A percentile compares a stretch with the other conserved stretches of the same genome.
Evolutionary conservation across 2,888 invertebrate genomes (phyloP).

Genomic region (Oligia strigilis): DNA sequence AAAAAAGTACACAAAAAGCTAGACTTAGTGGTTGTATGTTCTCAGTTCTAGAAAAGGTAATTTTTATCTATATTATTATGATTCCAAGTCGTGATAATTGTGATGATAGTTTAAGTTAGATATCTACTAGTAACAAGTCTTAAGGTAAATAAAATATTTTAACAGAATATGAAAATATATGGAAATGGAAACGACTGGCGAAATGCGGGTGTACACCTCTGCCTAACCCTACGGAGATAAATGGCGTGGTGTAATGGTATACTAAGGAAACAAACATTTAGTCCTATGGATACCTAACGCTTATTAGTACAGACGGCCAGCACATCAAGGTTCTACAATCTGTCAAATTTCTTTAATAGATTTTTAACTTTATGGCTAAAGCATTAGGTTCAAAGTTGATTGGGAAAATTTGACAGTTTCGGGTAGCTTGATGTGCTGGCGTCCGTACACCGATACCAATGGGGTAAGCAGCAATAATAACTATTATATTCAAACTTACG

Average conservation of each 20-base stretch:
- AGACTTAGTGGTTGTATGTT: not conserved
- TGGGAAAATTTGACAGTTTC: too few relatives aligned
- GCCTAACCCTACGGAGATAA: not conserved
- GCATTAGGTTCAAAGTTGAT: too few relatives aligned
- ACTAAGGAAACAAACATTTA: not conserved
- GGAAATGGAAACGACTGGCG: not conserved
- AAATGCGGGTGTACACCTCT: not conserved
- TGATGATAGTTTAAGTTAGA: not conserved
- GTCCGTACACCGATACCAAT: not conserved
- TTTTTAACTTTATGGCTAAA: too few relatives aligned
- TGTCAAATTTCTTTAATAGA: too few relatives aligned
- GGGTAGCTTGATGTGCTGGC: too few relatives aligned
- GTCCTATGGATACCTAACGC: not conserved
- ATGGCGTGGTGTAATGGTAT: not conserved
- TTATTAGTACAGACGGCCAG: not conserved
- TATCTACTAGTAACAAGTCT: not conserved
- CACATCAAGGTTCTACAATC: too few relatives aligned
- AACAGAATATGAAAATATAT: not conserved
- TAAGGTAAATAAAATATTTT: not conserved
- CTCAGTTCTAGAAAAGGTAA: not conserved
- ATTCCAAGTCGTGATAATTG: not conserved
- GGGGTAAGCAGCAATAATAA: not conserved
- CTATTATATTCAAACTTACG: not conserved
- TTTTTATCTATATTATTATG: not conserved
- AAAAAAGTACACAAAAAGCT: not conserved